A percentile compares a stretch with the other conserved stretches of the same genome.
phyloP scores from a whole-genome alignment of 2,113 vertebrate genomes.

The Percopsis transmontana region DNA sequence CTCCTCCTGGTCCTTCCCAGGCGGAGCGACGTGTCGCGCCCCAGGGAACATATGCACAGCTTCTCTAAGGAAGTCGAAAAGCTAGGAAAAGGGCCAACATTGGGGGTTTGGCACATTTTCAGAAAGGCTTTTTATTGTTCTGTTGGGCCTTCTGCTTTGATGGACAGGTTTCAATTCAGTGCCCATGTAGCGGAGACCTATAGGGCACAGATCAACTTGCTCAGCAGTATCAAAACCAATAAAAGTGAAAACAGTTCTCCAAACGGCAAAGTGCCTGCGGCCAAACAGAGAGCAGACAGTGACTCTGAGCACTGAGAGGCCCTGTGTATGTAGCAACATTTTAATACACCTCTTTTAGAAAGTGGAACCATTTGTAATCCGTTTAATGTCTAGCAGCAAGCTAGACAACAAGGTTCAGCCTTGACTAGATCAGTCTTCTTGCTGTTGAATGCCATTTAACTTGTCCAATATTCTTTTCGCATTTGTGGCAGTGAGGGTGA shows the following conservation, averaged over 20 bases:
- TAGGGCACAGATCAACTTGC: constrained; percentile 3
- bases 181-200: constrained; percentile 13
- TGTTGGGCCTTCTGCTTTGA: constrained; percentile 50
- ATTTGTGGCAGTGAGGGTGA: constrained; percentile 25
- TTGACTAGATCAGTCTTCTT: constrained; percentile 20
- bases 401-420: constrained; percentile 20
- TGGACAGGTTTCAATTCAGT: constrained; percentile 35
- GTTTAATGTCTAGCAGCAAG: constrained; percentile 11
- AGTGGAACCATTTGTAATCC: not conserved
- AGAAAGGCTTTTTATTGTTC: constrained; percentile 54
- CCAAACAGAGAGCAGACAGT: not conserved
- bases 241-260: constrained; percentile 1
- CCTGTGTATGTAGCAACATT: not conserved
- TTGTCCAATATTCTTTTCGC: constrained; percentile 39
- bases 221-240: constrained; percentile 12
- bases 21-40: constrained; percentile 51
- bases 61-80: constrained; percentile 52
- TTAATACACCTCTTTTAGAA: not conserved
- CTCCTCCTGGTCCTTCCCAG: constrained; percentile 29
- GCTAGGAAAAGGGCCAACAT: constrained; percentile 51
- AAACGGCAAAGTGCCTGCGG: constrained; percentile 17
- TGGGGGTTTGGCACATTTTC: constrained; percentile 57
- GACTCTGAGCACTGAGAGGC: not conserved
- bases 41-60: constrained; percentile 66
- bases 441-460: constrained; percentile 49